Percentiles rank a stretch among this genome's conserved stretches.
phyloP scores from a whole-genome alignment of 2,888 invertebrate species.

The Melanostoma mellinum region DNA sequence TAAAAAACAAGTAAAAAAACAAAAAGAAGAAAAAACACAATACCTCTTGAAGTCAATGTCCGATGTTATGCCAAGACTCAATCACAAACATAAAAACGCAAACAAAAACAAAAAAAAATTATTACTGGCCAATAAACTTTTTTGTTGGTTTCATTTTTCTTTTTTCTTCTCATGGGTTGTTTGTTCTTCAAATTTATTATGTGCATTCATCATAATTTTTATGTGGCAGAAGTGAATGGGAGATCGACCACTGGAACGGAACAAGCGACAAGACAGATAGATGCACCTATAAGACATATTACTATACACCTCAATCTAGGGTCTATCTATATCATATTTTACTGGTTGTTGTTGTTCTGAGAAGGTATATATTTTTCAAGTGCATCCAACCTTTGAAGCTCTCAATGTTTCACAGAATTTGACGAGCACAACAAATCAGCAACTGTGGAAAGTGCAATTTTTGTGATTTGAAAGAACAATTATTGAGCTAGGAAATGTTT shows the following conservation, averaged over 20 bases:
- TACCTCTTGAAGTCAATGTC: constrained; percentile 7
- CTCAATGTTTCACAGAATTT: too few species aligned
- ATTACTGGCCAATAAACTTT: not conserved
- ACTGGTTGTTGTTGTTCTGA: not conserved
- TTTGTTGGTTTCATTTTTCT: not conserved
- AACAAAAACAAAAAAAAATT: not conserved
- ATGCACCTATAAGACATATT: not conserved
- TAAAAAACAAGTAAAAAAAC: too few species aligned
- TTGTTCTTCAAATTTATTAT: not conserved
- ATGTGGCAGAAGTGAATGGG: not conserved
- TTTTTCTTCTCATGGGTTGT: not conserved
- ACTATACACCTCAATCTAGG: too few species aligned
- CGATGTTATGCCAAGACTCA: not conserved
- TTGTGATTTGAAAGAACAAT: too few species aligned
- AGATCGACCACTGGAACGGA: not conserved
- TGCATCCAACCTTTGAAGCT: too few species aligned
- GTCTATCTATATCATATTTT: not conserved
- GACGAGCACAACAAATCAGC: too few species aligned
- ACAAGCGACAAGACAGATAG: not conserved
- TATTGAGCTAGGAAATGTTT: too few species aligned
- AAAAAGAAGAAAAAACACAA: too few species aligned
- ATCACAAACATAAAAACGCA: too few species aligned
- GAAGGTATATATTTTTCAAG: too few species aligned
- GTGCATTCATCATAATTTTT: constrained; percentile 17
- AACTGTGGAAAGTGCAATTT: too few species aligned